phyloP scores from a whole-genome alignment of 1,140 invertebrate genomes.

The Heliconius eleuchia region DNA sequence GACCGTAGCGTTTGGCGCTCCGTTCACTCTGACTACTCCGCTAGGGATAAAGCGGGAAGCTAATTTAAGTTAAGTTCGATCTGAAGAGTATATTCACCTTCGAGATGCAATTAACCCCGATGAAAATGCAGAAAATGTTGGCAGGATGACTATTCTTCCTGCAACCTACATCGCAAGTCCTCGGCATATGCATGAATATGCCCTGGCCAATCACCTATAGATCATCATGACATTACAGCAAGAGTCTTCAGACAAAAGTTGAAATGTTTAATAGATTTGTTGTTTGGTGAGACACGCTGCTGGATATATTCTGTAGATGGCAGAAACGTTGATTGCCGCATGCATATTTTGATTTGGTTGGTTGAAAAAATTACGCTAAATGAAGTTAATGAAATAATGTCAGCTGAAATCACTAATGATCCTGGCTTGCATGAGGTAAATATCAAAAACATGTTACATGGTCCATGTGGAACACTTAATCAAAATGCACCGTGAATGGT shows the following conservation, averaged over 20 bases:
- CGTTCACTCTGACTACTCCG: no score
- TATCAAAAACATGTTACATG: constrained; percentile 77
- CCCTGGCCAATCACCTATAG: constrained; percentile 65
- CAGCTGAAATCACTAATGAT: no score
- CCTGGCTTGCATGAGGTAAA: not conserved
- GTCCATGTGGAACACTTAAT: constrained; percentile 59
- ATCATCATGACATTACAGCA: constrained; percentile 36
- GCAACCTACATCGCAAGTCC: constrained; percentile 61
- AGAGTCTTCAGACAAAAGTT: constrained; percentile 33
- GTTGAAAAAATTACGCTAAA: no score
- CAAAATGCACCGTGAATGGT: no score
- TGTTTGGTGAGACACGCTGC: not conserved
- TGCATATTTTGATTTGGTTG: no score
- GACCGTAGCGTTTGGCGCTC: no score
- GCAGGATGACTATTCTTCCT: constrained; percentile 55
- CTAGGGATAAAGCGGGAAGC: no score
- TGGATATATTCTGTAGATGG: no score
- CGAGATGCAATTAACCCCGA: constrained; percentile 52
- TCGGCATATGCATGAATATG: constrained; percentile 70
- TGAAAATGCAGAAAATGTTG: constrained; percentile 48
- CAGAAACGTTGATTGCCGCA: no score
- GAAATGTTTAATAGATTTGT: constrained; percentile 31
- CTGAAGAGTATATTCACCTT: constrained; percentile 41
- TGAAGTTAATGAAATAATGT: no score
- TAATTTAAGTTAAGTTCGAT: no score